A percentile compares a stretch with the other conserved stretches of the same genome.
These are phyloP conservation scores for Tylochromis polylepis DNA, from an alignment of 2,113 vertebrate species.

Conservation along the genomic window DNA sequence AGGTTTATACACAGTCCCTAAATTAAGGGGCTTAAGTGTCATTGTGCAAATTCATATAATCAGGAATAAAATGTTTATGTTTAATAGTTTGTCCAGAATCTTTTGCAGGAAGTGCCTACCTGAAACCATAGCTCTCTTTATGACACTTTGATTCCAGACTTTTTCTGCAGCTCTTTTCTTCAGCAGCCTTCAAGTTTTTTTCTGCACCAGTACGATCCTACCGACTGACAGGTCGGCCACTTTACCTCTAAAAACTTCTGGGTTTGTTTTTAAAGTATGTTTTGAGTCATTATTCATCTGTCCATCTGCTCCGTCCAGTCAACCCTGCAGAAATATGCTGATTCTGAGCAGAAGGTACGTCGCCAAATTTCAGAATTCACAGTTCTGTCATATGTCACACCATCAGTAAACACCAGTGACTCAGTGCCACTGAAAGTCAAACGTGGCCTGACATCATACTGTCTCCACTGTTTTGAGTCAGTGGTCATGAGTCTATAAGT, in stretches of 20 bases:
- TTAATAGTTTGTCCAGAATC: neutral
- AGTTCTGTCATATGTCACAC: neutral
- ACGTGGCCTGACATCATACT: accelerated
- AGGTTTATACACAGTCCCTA: neutral
- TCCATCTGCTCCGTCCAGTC: neutral
- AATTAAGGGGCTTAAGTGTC: neutral
- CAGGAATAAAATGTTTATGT: neutral
- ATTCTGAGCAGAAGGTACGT: neutral
- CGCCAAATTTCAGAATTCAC: neutral
- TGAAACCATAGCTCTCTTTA: neutral
- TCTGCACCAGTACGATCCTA: neutral
- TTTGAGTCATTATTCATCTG: neutral
- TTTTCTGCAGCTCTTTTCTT: neutral
- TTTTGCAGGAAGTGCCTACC: neutral
- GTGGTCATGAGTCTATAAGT: neutral
- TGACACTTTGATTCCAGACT: neutral
- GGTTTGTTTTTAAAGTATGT: neutral
- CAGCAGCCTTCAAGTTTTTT: neutral
- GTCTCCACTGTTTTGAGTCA: neutral
- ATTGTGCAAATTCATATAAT: neutral
- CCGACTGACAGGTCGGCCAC: neutral
- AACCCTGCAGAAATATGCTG: neutral
- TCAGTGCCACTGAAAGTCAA: neutral
- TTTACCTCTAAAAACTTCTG: neutral
- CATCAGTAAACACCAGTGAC: neutral